A percentile compares a stretch with the other conserved stretches of the same genome.
phyloP scores from a whole-genome alignment of 2,888 invertebrate species.

The Craniophora ligustri region DNA sequence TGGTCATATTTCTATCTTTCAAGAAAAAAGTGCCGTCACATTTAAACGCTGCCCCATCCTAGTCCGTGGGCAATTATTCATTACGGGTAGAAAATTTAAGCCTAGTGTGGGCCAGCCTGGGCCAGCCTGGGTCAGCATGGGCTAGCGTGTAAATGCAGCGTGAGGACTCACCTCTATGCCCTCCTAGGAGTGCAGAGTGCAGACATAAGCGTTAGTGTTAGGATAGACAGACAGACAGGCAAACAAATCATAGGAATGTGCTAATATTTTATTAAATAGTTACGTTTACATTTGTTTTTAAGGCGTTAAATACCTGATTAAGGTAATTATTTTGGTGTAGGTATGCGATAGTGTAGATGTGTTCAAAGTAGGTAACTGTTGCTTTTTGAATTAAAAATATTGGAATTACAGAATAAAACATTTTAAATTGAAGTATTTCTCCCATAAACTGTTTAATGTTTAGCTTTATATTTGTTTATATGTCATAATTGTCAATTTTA shows the following conservation, averaged over 20 bases:
- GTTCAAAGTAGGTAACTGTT: too few relatives aligned
- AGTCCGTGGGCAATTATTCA: too few relatives aligned
- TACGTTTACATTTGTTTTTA: background rate
- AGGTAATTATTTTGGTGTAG: too few relatives aligned
- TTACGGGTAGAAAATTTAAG: background rate
- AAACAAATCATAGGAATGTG: conserved; percentile 75
- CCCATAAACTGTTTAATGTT: too few relatives aligned
- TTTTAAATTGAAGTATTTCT: too few relatives aligned
- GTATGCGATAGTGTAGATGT: too few relatives aligned
- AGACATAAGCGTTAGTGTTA: conserved; percentile 82
- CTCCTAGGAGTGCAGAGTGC: conserved; percentile 84
- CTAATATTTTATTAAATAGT: conserved; percentile 43
- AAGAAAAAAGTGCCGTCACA: conserved; percentile 24
- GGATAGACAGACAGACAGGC: conserved; percentile 79
- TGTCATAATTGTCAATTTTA: too few relatives aligned
- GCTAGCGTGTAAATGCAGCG: conserved; percentile 38
- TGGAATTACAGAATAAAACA: too few relatives aligned
- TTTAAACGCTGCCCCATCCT: conserved; percentile 28
- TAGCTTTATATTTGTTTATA: too few relatives aligned
- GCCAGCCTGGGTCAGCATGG: conserved; percentile 35
- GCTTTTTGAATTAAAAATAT: background rate
- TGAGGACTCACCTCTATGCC: conserved; percentile 85
- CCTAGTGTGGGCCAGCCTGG: too few relatives aligned
- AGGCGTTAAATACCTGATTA: background rate
- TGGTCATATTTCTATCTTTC: background rate